A percentile compares a stretch with the other conserved stretches of the same genome.
These are phyloP conservation scores for Cacoxenus indagator DNA, from an alignment of 2,888 invertebrate genomes.

Conservation along the genomic window DNA sequence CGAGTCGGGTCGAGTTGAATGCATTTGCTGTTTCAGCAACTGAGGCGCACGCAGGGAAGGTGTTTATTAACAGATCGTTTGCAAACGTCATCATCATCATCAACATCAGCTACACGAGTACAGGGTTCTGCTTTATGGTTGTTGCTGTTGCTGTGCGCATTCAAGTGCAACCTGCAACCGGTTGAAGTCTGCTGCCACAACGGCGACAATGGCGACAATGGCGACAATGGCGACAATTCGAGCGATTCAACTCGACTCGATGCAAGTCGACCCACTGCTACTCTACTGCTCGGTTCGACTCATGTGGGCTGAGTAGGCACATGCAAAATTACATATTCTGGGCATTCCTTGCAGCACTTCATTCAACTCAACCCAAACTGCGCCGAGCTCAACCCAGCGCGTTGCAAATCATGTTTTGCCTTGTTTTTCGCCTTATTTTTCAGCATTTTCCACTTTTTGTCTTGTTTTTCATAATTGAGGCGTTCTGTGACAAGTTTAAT, in stretches of 20 bases:
- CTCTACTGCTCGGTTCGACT: neutral
- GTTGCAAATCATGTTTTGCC: neutral
- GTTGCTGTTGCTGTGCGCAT: constrained; percentile 27
- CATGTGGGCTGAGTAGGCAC: constrained; percentile 4
- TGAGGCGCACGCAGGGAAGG: constrained; percentile 53
- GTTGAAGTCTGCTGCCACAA: neutral
- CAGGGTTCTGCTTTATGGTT: neutral
- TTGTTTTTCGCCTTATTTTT: neutral
- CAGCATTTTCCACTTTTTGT: no score
- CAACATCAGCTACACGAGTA: no score
- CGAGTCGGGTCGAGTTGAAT: neutral
- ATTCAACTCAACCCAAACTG: neutral
- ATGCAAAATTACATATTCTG: constrained; percentile 10
- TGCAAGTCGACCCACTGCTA: neutral
- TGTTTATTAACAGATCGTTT: constrained; percentile 69
- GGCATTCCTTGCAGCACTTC: neutral
- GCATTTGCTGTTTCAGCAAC: neutral
- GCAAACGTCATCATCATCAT: constrained; percentile 40
- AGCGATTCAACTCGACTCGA: neutral
- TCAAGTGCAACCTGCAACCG: constrained; percentile 1
- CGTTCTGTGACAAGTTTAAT: constrained; percentile 30
- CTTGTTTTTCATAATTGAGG: constrained; percentile 26
- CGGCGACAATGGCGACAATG: constrained; percentile 11
- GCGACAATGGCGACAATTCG: constrained; percentile 13
- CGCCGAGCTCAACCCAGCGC: neutral